Evolutionary conservation across 2,888 invertebrate species (phyloP), one percentile per base, ranked within the genome.

Genomic region (Pantelozetes paolii): DNA sequence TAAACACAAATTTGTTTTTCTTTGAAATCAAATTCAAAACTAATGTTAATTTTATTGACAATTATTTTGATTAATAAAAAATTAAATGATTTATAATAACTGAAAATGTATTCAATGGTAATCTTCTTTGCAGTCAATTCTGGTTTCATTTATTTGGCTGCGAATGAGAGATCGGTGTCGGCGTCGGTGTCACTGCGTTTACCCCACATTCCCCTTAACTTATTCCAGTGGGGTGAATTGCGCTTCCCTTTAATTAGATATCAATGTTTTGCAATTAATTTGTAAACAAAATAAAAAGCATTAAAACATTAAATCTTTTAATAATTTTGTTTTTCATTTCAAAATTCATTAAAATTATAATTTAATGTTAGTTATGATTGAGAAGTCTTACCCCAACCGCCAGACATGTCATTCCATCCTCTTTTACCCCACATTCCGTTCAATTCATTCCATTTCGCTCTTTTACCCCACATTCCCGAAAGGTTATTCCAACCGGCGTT

Each of bases 131-230:
- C 54, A 54, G 26, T 54, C 26, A 23, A 20, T 23, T 15, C 26
- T 40, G 6, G 2, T 23, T n/a, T 67, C 20, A 9, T 20, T 67
- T 20, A 42, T 23, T 67, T 67, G 13, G 67, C 40, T n/a, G 23
- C 40, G 15, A 42, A 67, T n/a, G 54, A 11, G 1, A 26, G 6
- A 11, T 40, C 20, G 3, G 30, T 6, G 2, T 67, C 32, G 23
- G 32, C 5, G 8, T 32, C 62, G 15, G 30, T 30, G 5, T n/a
- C 40, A 62, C 74, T 74, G 6, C 75, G 67, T 71, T 75, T 72
- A 18, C 75, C 75, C 75, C 75, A 75, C 75, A 75, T 75, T 45
- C 75, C 75, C 32, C 75, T 62, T 15, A 54, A 54, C 23, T 73
- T 75, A 28, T 75, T 75, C 75, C 75, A 75, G 28, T 75, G 75